Conservation (phyloP, 2,113 vertebrate genomes). For the Saccopteryx bilineata region DNA sequence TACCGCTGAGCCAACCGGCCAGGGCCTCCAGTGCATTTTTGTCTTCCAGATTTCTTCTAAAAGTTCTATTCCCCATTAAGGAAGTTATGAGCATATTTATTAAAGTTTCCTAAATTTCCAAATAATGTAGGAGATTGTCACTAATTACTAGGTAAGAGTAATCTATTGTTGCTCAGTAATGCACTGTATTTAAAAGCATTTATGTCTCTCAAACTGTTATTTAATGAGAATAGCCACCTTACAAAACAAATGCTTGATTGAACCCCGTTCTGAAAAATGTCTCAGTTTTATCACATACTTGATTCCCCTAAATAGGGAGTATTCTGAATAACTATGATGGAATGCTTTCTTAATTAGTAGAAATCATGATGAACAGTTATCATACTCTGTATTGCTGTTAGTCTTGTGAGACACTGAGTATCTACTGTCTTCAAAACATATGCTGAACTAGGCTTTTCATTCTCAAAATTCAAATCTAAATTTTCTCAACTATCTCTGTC, state of each 20-base stretch:
- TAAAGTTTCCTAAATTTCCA: constrained; percentile 46
- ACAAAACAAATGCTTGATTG: not conserved
- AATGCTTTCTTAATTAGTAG: constrained; percentile 24
- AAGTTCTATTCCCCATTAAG: not conserved
- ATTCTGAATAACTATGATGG: not conserved
- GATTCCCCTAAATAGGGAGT: not conserved
- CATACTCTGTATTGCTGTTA: not conserved
- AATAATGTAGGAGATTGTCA: not conserved
- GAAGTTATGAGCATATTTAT: not conserved
- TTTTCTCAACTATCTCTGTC: not conserved
- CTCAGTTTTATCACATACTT: not conserved
- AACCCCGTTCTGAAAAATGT: not conserved
- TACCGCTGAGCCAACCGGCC: too few relatives aligned
- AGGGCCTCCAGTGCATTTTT: not conserved
- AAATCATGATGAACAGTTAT: not conserved
- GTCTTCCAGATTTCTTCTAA: not conserved
- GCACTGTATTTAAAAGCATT: not conserved
- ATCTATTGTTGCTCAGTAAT: not conserved
- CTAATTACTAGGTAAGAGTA: not conserved
- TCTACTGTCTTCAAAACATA: not conserved
- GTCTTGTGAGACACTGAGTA: not conserved
- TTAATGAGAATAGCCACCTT: not conserved
- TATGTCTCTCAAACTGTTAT: not conserved
- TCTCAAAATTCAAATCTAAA: not conserved
- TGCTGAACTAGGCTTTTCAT: constrained; percentile 1